Evolutionary conservation across 2,888 invertebrate species (phyloP), one percentile per base, ranked within the genome.

Genomic region (Lasioglossum malachurum): DNA sequence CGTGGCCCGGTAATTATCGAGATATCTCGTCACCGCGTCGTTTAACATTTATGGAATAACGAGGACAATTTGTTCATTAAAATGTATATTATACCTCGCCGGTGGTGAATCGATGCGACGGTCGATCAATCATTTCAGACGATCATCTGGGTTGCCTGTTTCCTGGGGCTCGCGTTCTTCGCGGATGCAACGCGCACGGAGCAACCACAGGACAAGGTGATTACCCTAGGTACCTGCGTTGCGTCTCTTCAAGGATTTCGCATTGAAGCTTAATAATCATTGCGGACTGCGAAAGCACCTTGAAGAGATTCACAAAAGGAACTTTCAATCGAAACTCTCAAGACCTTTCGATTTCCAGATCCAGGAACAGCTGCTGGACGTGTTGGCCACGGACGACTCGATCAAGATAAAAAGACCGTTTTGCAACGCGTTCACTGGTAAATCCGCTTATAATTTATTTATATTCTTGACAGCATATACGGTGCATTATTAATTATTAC

Each of bases 401-500:
- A 49, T 84, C 27, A 93, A 92, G 72, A 89, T 91, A 92, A 98
- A 98, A 92, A 96, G 98, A 93, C 98, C 98, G 0, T 98, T 98
- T 95, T 98, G 98, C 95, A 98, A 98, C 93, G 98, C 98, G 0
- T 98, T 98, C 92, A 98, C 98, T 91, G 98, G 98, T 98, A 95
- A 94, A 41, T 69, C 69, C 4, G 23, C 8, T 67, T 1, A 35
- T 14, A 35, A 19, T 67, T 35, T 35, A 31, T 64, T 31, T 16
- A 23, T n/a, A n/a, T 53, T n/a, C n/a, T n/a, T 3, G 3, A 53
- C 2, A 53, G 23, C 19, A 23, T 23, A 53, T 3, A 53, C 19
- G 19, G 19, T 19, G 19, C 49, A 23, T 53, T 2, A 23, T 49
- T 49, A 53, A 53, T 53, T 49, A 49, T 49, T 49, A 49, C 49